Evolutionary conservation across 1,140 invertebrate species (phyloP), one percentile per base, ranked within the genome.

Genomic region (Penaeus chinensis): DNA sequence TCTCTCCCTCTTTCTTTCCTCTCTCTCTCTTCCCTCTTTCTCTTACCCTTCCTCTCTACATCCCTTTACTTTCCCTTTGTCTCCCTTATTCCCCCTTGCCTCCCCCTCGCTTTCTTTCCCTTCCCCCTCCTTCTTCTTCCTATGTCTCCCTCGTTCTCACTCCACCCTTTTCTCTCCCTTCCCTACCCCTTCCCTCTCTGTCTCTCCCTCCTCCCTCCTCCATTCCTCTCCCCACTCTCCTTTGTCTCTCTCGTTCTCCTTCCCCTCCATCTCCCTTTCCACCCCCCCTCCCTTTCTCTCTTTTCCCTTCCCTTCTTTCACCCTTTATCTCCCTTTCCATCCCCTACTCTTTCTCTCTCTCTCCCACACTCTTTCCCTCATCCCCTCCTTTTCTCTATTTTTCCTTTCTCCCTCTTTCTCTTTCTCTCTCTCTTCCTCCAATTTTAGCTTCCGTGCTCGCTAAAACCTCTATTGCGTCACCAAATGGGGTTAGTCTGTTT

Each of bases 361-460:
- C 54, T 20, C 22, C 8, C 79, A 19, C 0, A 22, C 61, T n/a
- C n/a, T 20, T 3, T 22, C 61, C 19, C 19, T 63, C 60, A 22
- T 16, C 5, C 79, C 54, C 60, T 81, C 79, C 61, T 54, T 81
- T 47, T 81, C 54, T 81, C 79, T 81, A 47, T 81, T 61, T 81
- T 47, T 32, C 79, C 27, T 47, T 37, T 24, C n/a, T 22, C 32
- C 79, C 63, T 61, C 20, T 20, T 22, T 71, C 69, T 19, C 69
- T 27, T 22, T 27, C n/a, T 74, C 24, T 74, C 69, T 71, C n/a
- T 74, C 69, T 74, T 19, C 16, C 54, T 54, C 54, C 10, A 54
- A 54, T 54, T 54, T 11, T 13, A 16, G 54, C 54, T 16, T 54
- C 54, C 54, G 11, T 13, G 54, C 54, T 11, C 10, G 54, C 54